phyloP scores from a whole-genome alignment of 2,888 invertebrate genomes.

The Caenorhabditis auriculariae region DNA sequence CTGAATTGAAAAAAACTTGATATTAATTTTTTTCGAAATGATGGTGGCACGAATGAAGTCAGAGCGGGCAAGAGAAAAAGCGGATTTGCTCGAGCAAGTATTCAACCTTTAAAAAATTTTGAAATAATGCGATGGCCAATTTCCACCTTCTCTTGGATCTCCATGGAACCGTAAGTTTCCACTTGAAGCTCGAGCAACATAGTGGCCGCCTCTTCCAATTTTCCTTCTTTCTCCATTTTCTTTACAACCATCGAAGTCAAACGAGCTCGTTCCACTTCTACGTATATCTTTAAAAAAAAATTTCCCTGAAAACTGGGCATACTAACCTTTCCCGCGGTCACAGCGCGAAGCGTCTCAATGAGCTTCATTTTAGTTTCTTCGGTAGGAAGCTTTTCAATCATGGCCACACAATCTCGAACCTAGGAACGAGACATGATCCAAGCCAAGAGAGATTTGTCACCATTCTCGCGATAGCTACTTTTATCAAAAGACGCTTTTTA shows the following conservation, averaged over 20 bases:
- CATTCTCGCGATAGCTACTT: constrained; percentile 68
- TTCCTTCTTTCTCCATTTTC: constrained; percentile 68
- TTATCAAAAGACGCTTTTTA: constrained; percentile 90
- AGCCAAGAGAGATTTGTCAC: constrained; percentile 17
- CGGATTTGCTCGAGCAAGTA: constrained; percentile 98
- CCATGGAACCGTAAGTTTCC: constrained; percentile 99
- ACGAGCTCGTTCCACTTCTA: constrained; percentile 97
- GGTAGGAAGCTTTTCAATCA: constrained; percentile 70
- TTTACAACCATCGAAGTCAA: constrained; percentile 77
- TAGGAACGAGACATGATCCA: neutral
- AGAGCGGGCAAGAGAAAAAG: constrained; percentile 86
- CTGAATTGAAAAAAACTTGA: constrained; percentile 89
- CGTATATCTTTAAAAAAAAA: constrained; percentile 76
- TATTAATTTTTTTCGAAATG: constrained; percentile 96
- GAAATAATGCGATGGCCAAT: neutral
- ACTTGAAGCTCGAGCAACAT: constrained; percentile 93
- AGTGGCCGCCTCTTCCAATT: constrained; percentile 81
- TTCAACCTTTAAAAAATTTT: constrained; percentile 71
- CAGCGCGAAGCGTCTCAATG: constrained; percentile 89
- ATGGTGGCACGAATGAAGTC: constrained; percentile 97
- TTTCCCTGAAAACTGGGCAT: neutral
- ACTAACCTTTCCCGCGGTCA: constrained; percentile 85
- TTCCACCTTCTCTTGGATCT: constrained; percentile 81
- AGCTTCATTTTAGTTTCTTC: constrained; percentile 83
- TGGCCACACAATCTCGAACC: constrained; percentile 49